Evolutionary conservation across 2,797 vertebrate species (phyloP).

Genomic region (Trichosurus vulpecula): DNA sequence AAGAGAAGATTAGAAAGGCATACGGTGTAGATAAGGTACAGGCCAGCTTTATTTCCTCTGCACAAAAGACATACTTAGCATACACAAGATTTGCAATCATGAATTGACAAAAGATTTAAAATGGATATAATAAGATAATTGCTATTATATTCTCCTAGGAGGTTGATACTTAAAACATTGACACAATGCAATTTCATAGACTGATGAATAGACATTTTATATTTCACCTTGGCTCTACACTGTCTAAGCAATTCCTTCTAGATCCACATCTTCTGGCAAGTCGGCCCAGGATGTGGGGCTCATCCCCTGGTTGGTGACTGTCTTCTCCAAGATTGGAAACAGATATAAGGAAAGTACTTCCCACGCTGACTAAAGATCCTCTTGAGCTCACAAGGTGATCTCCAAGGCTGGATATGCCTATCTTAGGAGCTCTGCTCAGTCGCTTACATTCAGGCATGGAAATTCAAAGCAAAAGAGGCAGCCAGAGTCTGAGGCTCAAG

Average conservation of each 20-base stretch:
- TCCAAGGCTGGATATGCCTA: background rate
- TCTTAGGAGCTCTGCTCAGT: background rate
- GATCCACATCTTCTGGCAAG: background rate
- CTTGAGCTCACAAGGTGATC: background rate
- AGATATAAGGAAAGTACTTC: background rate
- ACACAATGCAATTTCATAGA: background rate
- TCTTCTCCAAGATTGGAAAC: background rate
- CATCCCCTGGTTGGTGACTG: background rate
- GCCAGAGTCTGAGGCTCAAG: background rate
- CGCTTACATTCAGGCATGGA: background rate
- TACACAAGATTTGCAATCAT: background rate
- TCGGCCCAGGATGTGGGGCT: background rate
- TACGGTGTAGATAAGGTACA: background rate
- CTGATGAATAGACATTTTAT: background rate
- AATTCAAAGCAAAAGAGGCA: background rate
- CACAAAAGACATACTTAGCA: background rate
- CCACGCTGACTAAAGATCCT: background rate
- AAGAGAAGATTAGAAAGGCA: background rate
- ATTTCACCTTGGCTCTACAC: background rate
- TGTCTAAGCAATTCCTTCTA: background rate
- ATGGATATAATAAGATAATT: background rate
- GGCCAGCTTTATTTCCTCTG: background rate
- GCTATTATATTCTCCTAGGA: background rate
- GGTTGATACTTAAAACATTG: background rate
- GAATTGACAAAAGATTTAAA: background rate